Evolutionary conservation across 2,797 vertebrate genomes (phyloP).

Genomic region (Apogon talboti): DNA sequence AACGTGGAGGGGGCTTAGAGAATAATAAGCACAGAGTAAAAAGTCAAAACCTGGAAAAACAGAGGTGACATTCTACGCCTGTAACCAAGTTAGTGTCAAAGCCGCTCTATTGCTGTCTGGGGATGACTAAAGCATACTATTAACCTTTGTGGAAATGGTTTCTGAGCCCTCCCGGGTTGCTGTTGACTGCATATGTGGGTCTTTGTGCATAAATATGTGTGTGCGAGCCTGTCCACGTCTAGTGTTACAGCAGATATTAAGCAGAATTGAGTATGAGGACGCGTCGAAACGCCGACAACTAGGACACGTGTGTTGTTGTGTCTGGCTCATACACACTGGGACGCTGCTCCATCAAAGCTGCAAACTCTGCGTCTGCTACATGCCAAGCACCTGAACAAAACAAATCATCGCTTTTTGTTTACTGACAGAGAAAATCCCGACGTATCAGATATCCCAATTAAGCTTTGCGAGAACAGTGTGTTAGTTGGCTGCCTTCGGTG

Average conservation of each 20-base stretch:
- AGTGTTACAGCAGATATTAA: slow-evolving; percentile 23
- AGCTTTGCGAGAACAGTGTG: slow-evolving; percentile 29
- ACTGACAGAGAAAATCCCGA: slow-evolving; percentile 15
- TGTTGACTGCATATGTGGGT: background rate
- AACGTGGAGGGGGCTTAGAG: slow-evolving; percentile 6
- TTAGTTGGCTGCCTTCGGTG: slow-evolving; percentile 38
- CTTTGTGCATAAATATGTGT: slow-evolving; percentile 16
- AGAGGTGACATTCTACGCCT: slow-evolving; percentile 63
- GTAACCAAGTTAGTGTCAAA: slow-evolving; percentile 57
- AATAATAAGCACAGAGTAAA: slow-evolving; percentile 52
- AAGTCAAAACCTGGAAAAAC: slow-evolving; percentile 61
- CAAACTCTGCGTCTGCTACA: background rate
- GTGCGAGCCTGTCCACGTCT: slow-evolving; percentile 3
- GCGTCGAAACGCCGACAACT: background rate
- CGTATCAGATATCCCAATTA: slow-evolving; percentile 59
- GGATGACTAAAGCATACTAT: slow-evolving; percentile 66
- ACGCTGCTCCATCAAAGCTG: slow-evolving; percentile 19
- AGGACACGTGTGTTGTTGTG: background rate
- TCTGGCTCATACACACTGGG: slow-evolving; percentile 6
- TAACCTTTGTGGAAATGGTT: slow-evolving; percentile 73
- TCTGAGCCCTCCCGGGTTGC: slow-evolving; percentile 26
- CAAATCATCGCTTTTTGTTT: slow-evolving; percentile 33
- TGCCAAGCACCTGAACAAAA: slow-evolving; percentile 16
- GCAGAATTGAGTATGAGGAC: slow-evolving; percentile 2
- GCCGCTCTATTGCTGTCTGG: slow-evolving; percentile 35